Conservation (phyloP, 2,797 vertebrate genomes). For the Micrastur ruficollis region DNA sequence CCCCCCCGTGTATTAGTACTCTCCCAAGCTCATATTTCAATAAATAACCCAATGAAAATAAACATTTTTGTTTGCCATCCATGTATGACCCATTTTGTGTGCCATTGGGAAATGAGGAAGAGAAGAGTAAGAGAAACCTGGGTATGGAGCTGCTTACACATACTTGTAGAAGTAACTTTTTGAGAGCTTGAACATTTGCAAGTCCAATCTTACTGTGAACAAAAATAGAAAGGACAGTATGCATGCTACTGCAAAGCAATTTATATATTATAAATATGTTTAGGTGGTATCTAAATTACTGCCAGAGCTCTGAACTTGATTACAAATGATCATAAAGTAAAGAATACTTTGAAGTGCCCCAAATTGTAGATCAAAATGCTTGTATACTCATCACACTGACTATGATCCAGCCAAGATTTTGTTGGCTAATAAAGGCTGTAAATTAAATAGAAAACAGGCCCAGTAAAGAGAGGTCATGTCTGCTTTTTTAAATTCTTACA, state of each 20-base stretch:
- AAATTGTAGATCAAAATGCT: constrained; percentile 50
- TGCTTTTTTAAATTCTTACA: constrained; percentile 49
- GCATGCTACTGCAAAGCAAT: background rate
- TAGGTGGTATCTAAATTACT: constrained; percentile 47
- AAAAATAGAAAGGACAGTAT: background rate
- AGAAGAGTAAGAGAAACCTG: background rate
- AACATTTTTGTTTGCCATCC: background rate
- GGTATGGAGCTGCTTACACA: background rate
- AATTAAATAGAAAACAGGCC: constrained; percentile 47
- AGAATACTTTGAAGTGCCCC: constrained; percentile 45
- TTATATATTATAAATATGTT: constrained; percentile 12
- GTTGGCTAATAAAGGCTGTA: constrained; percentile 53
- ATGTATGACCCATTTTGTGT: background rate
- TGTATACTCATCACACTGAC: constrained; percentile 42
- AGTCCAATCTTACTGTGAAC: background rate
- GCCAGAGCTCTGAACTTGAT: constrained; percentile 47
- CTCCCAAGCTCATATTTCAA: background rate
- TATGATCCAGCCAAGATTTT: constrained; percentile 49
- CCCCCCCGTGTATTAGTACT: background rate
- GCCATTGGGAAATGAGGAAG: background rate
- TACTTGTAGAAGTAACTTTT: background rate
- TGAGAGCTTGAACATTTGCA: background rate
- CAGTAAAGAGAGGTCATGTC: constrained; percentile 3
- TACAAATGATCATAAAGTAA: constrained; percentile 45
- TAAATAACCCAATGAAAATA: background rate